Evolutionary conservation across 2,888 invertebrate species (phyloP).

Genomic region (Pollenia angustigena): DNA sequence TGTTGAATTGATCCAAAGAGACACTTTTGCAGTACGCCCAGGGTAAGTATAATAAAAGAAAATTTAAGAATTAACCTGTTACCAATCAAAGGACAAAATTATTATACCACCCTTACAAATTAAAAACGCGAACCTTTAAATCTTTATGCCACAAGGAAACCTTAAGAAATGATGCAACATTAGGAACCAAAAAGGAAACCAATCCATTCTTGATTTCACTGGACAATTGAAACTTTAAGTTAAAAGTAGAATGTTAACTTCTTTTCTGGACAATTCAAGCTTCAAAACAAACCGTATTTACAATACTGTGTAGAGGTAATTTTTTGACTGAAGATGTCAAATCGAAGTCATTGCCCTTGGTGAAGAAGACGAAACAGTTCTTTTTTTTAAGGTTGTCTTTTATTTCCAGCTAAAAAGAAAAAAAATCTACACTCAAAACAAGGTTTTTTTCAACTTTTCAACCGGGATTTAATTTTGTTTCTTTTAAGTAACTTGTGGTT

Average conservation of each 20-base stretch:
- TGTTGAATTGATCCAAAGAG: too few species aligned
- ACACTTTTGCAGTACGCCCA: too few species aligned
- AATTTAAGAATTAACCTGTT: not conserved
- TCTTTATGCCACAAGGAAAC: conserved; percentile 12
- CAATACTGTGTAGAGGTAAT: conserved; percentile 10
- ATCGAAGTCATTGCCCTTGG: conserved; percentile 63
- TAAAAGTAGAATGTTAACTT: conserved; percentile 13
- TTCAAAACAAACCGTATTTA: not conserved
- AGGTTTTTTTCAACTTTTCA: conserved; percentile 9
- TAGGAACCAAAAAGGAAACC: conserved; percentile 1
- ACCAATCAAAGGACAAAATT: not conserved
- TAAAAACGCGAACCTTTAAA: not conserved
- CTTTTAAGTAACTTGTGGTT: conserved; percentile 20
- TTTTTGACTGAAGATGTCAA: conserved; percentile 62
- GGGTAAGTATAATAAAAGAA: too few species aligned
- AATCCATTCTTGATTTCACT: conserved; percentile 42
- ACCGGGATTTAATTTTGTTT: conserved; percentile 52
- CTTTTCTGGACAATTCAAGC: conserved; percentile 10
- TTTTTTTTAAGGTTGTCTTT: conserved; percentile 34
- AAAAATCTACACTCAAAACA: conserved; percentile 14
- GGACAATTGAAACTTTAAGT: conserved; percentile 34
- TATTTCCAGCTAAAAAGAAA: not conserved
- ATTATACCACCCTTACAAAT: not conserved
- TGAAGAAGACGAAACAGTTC: conserved; percentile 63
- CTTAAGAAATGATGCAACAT: conserved; percentile 44